These are phyloP conservation scores for Zaprionus obscuricornis DNA, from an alignment of 2,888 invertebrate species.

Conservation along the genomic window DNA sequence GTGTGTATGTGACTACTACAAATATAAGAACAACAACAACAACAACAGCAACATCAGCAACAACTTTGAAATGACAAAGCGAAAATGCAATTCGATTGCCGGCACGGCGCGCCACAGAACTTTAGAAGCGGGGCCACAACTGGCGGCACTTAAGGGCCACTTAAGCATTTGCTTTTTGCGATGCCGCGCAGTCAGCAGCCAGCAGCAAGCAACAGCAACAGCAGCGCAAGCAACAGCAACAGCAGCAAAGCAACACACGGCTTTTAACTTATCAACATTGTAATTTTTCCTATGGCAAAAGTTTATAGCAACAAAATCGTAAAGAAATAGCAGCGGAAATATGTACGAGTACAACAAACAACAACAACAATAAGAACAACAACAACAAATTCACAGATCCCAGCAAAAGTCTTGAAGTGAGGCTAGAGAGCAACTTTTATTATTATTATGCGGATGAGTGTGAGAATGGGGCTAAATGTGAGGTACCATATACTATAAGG, in stretches of 20 bases:
- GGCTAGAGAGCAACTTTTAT: constrained; percentile 38
- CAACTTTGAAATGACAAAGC: constrained; percentile 22
- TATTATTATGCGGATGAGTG: constrained; percentile 21
- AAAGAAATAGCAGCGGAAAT: too few relatives aligned
- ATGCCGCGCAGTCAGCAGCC: constrained; percentile 16
- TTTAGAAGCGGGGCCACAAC: constrained; percentile 31
- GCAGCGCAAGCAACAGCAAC: constrained; percentile 26
- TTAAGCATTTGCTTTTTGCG: constrained; percentile 42
- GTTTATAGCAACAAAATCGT: constrained; percentile 29
- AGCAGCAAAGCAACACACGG: constrained; percentile 39
- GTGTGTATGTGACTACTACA: too few relatives aligned
- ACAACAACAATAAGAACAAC: constrained; percentile 18
- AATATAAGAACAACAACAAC: background rate
- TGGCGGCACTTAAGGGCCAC: constrained; percentile 57
- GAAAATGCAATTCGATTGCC: constrained; percentile 29
- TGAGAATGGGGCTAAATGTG: constrained; percentile 25
- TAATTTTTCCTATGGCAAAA: constrained; percentile 47
- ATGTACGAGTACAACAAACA: too few relatives aligned
- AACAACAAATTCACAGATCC: background rate
- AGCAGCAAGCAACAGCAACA: constrained; percentile 29
- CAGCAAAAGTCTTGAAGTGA: constrained; percentile 23
- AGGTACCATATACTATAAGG: too few relatives aligned
- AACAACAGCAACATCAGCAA: constrained; percentile 20
- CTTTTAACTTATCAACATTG: constrained; percentile 69
- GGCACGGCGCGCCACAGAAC: constrained; percentile 3